These are phyloP conservation scores for Drosophila mercatorum DNA, from an alignment of 2,888 invertebrate species.

Conservation along the genomic window DNA sequence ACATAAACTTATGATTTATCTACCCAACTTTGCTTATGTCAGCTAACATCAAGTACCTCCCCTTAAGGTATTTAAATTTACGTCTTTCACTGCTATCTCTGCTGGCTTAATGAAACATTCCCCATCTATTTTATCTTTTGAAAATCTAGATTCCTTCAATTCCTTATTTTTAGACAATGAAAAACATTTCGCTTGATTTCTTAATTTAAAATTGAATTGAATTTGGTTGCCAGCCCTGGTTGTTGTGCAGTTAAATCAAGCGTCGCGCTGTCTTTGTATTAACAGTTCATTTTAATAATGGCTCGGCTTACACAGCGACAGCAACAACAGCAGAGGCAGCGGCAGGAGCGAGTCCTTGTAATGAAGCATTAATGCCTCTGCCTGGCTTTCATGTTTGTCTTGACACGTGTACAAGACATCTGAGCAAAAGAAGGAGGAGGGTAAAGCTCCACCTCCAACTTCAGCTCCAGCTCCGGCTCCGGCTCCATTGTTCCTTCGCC, in stretches of 20 bases:
- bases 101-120: neutral
- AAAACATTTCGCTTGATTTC: constrained; percentile 19
- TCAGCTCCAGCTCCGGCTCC: neutral
- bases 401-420: constrained; percentile 63
- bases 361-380: constrained; percentile 72
- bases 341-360: constrained; percentile 52
- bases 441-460: constrained; percentile 1
- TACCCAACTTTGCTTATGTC: too few species aligned
- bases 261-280: constrained; percentile 65
- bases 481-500: constrained; percentile 47
- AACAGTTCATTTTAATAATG: constrained; percentile 77
- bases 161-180: neutral
- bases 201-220: constrained; percentile 51
- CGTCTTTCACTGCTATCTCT: too few species aligned
- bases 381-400: constrained; percentile 66
- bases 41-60: too few species aligned
- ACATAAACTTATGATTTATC: too few species aligned
- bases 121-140: neutral
- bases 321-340: constrained; percentile 1
- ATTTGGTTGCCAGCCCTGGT: constrained; percentile 36
- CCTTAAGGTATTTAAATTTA: too few species aligned
- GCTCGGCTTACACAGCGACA: constrained; percentile 39
- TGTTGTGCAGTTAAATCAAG: constrained; percentile 55
- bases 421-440: neutral
- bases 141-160: neutral